These are phyloP conservation scores for Ceyx erithaca DNA, from an alignment of 2,797 vertebrate species.

Conservation along the genomic window DNA sequence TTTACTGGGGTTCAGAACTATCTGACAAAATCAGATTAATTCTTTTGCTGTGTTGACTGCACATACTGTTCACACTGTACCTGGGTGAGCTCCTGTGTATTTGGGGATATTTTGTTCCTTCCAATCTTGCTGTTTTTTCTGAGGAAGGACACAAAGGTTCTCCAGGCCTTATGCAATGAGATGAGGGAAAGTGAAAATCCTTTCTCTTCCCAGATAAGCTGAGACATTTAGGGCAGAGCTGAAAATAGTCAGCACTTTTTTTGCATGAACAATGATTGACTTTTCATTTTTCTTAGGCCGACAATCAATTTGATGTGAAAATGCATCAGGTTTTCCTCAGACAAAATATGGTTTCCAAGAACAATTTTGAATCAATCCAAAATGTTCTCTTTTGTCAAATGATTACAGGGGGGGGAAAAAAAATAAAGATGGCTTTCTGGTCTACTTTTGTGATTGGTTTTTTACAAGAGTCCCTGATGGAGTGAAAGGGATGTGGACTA, in stretches of 20 bases:
- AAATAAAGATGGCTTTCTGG: neutral
- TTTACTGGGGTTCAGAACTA: neutral
- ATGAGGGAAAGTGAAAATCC: neutral
- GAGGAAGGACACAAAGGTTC: neutral
- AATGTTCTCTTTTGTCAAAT: conserved; percentile 39
- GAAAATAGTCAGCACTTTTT: neutral
- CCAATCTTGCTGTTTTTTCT: neutral
- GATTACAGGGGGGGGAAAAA: neutral
- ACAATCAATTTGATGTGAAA: conserved; percentile 40
- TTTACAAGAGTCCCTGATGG: neutral
- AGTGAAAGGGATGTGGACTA: neutral
- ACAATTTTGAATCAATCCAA: conserved; percentile 2
- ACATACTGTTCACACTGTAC: neutral
- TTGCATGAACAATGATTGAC: neutral
- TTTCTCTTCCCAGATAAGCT: neutral
- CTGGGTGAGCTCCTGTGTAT: fast-evolving
- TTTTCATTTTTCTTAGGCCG: neutral
- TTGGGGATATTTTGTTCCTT: neutral
- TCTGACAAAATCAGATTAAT: neutral
- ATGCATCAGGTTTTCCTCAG: conserved; percentile 2
- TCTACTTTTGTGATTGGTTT: conserved; percentile 15
- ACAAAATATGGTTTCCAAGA: neutral
- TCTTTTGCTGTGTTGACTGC: neutral
- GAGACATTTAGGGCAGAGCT: neutral
- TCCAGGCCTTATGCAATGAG: fast-evolving